These are phyloP conservation scores for Columba janthina DNA, from an alignment of 2,113 vertebrate genomes.

Conservation along the genomic window DNA sequence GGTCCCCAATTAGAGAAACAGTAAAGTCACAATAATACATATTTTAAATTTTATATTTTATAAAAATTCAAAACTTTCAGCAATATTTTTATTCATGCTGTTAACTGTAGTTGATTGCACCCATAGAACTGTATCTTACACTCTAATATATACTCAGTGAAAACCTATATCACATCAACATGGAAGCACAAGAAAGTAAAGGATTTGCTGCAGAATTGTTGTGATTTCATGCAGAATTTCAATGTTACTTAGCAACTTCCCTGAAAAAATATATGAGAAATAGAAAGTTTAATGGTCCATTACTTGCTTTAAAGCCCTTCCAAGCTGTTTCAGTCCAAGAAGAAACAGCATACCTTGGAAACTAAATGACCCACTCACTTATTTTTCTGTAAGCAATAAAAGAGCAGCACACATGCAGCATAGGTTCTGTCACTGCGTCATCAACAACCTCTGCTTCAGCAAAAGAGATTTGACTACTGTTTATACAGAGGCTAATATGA, in stretches of 20 bases:
- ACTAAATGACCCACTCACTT: not conserved
- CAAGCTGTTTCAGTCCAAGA: not conserved
- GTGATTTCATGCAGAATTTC: not conserved
- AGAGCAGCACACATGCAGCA: not conserved
- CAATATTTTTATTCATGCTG: not conserved
- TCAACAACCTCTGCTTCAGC: not conserved
- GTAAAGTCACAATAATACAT: not conserved
- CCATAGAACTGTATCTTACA: not conserved
- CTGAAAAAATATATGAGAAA: not conserved
- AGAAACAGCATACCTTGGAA: not conserved
- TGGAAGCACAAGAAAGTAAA: not conserved
- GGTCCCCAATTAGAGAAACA: rapidly evolving
- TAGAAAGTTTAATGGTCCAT: not conserved
- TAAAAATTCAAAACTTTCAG: not conserved
- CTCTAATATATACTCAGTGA: not conserved
- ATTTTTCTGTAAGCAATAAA: not conserved
- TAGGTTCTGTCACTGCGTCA: not conserved
- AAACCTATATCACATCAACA: not conserved
- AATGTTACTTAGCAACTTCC: not conserved
- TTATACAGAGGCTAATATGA: not conserved
- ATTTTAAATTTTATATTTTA: not conserved
- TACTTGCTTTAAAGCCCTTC: not conserved
- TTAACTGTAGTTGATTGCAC: not conserved
- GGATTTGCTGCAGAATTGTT: not conserved
- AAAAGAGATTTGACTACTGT: not conserved